Evolutionary conservation across 92 coral and sea anemone genomes (phyloP).

Genomic region (Heliopora coerulea): DNA sequence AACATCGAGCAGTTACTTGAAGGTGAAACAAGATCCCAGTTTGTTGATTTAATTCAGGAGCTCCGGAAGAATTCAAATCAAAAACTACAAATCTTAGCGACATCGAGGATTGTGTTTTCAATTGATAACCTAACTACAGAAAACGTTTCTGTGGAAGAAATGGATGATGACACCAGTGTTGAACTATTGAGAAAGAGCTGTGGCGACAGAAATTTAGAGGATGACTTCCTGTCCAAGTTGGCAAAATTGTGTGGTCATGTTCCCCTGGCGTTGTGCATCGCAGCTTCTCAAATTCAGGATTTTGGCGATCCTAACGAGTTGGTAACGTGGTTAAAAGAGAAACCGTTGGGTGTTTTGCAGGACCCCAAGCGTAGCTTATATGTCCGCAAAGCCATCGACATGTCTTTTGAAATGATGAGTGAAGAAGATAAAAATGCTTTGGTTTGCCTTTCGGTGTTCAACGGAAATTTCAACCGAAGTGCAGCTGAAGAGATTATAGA

Average conservation of each 20-base stretch:
- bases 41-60: neutral
- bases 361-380: neutral
- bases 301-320: neutral
- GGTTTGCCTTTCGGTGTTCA: neutral
- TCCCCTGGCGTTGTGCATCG: conserved; percentile 17
- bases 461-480: neutral
- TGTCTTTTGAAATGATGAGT: neutral
- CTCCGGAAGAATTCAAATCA: conserved; percentile 1
- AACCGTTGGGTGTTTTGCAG: neutral
- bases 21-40: no score
- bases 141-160: neutral
- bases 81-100: neutral
- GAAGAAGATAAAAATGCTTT: neutral
- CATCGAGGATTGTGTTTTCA: neutral
- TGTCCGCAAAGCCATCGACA: conserved; percentile 3
- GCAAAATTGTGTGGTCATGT: conserved; percentile 12
- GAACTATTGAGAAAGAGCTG: conserved; percentile 16
- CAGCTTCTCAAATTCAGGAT: neutral
- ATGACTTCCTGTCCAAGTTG: neutral
- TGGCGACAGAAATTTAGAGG: neutral
- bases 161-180: conserved; percentile 2
- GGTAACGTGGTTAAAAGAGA: neutral
- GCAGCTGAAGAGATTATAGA: conserved; percentile 4
- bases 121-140: neutral
- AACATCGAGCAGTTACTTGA: conserved; percentile 18